Evolutionary conservation across 2,797 vertebrate genomes (phyloP), one percentile per base, ranked within the genome.

Genomic region (Malacoctenus gilli): DNA sequence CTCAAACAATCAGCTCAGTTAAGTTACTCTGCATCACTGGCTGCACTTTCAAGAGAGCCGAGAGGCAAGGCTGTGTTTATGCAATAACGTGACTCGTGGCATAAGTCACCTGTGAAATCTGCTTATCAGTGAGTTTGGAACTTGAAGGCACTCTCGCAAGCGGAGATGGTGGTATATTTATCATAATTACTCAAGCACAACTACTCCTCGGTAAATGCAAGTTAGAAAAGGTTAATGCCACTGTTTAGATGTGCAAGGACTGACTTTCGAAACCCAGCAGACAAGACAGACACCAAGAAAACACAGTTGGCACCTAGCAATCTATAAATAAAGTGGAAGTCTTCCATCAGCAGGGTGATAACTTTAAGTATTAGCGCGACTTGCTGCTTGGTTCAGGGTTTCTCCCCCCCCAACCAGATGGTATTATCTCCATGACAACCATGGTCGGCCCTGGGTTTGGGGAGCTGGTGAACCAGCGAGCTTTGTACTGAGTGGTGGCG

Each of bases 401-500:
- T n/a, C n/a, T 32, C 16, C 57, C 40, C 18, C 21, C 44, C 40
- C 40, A 25, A 39, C 58, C 13, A 22, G 39, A 77, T 2, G 11
- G 32, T 30, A 19, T 16, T 2, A 74, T 80, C 63, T 77, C 78
- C 65, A 76, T 82, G 75, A 70, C 70, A 77, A 77, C 67, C 21
- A 23, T 25, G 18, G n/a, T 18, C 48, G 56, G 65, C 55, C 37
- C 22, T 41, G 39, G 51, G 58, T 54, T 54, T 71, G 20, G 46
- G 47, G 47, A 72, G 57, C 60, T 56, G 47, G 54, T 68, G 72
- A 82, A 76, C 68, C 51, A 44, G 62, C 55, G 60, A 74, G 73
- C 69, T 72, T 79, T 80, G 49, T 62, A 52, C 42, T 53, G 75
- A 75, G 56, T 54, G 62, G 55, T 72, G 85, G 84, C 88, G 83